Evolutionary conservation across 1,140 invertebrate species (phyloP), one percentile per base, ranked within the genome.

Genomic region (Oryctes rhinoceros): DNA sequence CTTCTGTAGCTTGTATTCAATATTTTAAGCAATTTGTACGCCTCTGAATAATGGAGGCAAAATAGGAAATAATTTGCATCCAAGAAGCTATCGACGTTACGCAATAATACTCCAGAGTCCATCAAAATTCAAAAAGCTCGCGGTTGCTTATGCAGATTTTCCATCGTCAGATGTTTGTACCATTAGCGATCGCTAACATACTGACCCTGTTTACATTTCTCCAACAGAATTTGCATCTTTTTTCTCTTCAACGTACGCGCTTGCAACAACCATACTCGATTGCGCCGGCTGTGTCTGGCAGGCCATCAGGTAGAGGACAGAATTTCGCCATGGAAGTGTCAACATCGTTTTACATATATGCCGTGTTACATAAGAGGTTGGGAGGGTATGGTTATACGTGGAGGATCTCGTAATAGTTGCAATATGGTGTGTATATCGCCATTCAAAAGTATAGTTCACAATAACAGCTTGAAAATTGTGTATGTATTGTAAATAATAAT

Each of bases 181-280:
- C 18, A 59, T 59, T 59, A n/a, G n/a, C 18, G 53, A 59, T 4
- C 53, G 53, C 53, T 59, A 59, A 59, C 53, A 59, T 59, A 59
- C 53, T 59, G 53, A 59, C 53, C 53, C 53, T 59, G 53, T 59
- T 59, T 59, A 59, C 53, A 59, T 59, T 59, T 59, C 53, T 59
- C 53, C 53, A 15, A 59, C 13, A 59, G 53, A 59, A 59, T 59
- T 59, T 59, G 53, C 53, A 59, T 59, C 18, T 18, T n/a, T 59
- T 53, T 53, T n/a, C n/a, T 59, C 18, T 18, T 18, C 6, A 18
- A 15, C n/a, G 3, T 11, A 15, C n/a, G 11, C 3, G 7, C n/a
- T 53, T 53, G 49, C 11, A 11, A 11, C 49, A 15, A 11, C 3
- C n/a, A 53, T 11, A 53, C 11, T n/a, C 11, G 49, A 53, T 53